A percentile compares a stretch with the other conserved stretches of the same genome.
Conservation (phyloP, 2,797 vertebrate species). For the Neostethus bicornis region DNA sequence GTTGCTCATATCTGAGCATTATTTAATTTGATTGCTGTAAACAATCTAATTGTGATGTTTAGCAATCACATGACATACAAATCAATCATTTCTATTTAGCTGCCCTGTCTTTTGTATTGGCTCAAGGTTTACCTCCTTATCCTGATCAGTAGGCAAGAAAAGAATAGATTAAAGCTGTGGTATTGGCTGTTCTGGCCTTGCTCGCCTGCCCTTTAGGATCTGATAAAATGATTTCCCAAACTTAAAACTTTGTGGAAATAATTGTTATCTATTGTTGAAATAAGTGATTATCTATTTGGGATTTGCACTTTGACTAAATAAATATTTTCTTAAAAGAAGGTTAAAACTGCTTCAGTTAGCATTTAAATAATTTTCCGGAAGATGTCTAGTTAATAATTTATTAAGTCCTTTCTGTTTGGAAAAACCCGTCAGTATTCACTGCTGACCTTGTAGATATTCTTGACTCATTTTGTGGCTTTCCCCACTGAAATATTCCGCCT, state of each 20-base stretch:
- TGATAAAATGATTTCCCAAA: slow-evolving; percentile 16
- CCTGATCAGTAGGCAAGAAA: neutral
- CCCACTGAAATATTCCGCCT: neutral
- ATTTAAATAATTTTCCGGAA: slow-evolving; percentile 22
- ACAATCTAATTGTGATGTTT: slow-evolving; percentile 58
- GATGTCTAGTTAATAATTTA: slow-evolving; percentile 26
- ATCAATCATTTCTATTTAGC: slow-evolving; percentile 47
- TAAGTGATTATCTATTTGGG: neutral
- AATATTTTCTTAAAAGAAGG: slow-evolving; percentile 17
- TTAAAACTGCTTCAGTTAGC: neutral
- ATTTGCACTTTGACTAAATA: neutral
- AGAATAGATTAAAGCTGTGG: slow-evolving; percentile 14
- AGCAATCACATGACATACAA: slow-evolving; percentile 10
- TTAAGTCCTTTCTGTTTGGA: neutral
- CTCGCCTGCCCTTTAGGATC: slow-evolving; percentile 14
- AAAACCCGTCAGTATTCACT: neutral
- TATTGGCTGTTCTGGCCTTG: slow-evolving; percentile 18
- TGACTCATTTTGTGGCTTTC: neutral
- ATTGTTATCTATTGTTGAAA: slow-evolving; percentile 1
- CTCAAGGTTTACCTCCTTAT: slow-evolving; percentile 13
- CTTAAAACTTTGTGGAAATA: neutral
- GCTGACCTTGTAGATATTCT: slow-evolving; percentile 1
- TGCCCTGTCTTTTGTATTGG: slow-evolving; percentile 38
- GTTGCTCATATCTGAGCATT: too few species aligned
- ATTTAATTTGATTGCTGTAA: slow-evolving; percentile 49